Evolutionary conservation across 2,797 vertebrate species (phyloP).

Genomic region (Glyptemys insculpta): DNA sequence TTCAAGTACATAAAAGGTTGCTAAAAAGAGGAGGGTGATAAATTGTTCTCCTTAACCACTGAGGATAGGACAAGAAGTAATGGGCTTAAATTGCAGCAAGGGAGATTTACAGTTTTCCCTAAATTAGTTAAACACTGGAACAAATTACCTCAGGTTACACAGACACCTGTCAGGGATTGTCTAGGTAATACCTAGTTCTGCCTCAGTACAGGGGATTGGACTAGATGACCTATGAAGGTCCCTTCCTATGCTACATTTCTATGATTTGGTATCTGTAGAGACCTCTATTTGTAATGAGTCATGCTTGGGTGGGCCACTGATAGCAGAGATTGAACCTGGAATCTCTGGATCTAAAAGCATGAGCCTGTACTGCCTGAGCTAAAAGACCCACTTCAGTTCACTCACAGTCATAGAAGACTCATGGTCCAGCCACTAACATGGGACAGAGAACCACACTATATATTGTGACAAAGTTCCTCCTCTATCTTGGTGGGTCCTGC

Average conservation of each 20-base stretch:
- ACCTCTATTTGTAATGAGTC: not conserved
- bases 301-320: not conserved
- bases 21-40: not conserved
- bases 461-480: no score
- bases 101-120: no score
- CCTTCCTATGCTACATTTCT: not conserved
- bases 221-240: not conserved
- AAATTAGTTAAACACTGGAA: not conserved
- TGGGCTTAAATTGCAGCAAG: not conserved
- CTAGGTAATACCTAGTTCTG: not conserved
- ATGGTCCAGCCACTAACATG: not conserved
- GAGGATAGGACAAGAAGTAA: not conserved
- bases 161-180: not conserved
- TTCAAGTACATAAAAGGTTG: not conserved
- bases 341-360: not conserved
- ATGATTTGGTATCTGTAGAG: not conserved
- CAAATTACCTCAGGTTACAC: not conserved
- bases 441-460: not conserved
- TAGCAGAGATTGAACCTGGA: not conserved
- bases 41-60: not conserved
- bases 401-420: not conserved
- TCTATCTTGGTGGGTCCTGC: no score
- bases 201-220: not conserved
- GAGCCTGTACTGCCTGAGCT: not conserved
- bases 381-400: not conserved